Percentiles rank a stretch among this genome's conserved stretches.
These are phyloP conservation scores for Sebastes kiyomatsui DNA, from an alignment of 2,797 vertebrate genomes.

Conservation along the genomic window DNA sequence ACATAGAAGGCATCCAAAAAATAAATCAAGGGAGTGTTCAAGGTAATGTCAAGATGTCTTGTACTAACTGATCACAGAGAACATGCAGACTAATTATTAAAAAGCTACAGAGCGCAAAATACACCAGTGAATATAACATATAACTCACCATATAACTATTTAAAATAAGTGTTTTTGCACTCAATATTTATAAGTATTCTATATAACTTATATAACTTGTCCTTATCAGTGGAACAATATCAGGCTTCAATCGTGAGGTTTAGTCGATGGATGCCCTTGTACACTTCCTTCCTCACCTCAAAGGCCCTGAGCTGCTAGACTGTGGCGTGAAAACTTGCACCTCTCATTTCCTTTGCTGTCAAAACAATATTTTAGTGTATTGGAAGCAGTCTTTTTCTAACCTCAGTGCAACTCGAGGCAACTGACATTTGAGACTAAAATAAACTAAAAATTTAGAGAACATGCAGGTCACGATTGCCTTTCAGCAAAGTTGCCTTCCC, in stretches of 20 bases:
- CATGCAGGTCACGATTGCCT: neutral
- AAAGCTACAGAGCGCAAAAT: neutral
- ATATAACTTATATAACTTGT: neutral
- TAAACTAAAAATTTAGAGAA: constrained; percentile 24
- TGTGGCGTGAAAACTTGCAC: neutral
- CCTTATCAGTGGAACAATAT: neutral
- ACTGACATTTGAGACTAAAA: neutral
- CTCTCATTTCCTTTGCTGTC: neutral
- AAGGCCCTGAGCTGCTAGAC: neutral
- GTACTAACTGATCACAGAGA: neutral
- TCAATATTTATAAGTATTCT: neutral
- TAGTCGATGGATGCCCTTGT: neutral
- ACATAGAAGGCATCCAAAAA: neutral
- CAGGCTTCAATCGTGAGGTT: neutral
- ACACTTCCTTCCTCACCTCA: neutral
- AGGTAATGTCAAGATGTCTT: neutral
- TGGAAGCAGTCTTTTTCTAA: neutral
- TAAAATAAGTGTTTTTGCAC: neutral
- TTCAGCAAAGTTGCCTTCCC: neutral
- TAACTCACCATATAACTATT: neutral
- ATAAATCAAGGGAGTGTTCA: neutral
- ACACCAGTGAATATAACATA: neutral
- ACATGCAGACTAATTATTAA: neutral
- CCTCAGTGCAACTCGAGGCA: constrained; percentile 4
- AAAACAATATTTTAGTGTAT: neutral